Percentiles rank a stretch among this genome's conserved stretches.
These are phyloP conservation scores for Anolis sagrei DNA, from an alignment of 2,113 vertebrate genomes.

Conservation along the genomic window DNA sequence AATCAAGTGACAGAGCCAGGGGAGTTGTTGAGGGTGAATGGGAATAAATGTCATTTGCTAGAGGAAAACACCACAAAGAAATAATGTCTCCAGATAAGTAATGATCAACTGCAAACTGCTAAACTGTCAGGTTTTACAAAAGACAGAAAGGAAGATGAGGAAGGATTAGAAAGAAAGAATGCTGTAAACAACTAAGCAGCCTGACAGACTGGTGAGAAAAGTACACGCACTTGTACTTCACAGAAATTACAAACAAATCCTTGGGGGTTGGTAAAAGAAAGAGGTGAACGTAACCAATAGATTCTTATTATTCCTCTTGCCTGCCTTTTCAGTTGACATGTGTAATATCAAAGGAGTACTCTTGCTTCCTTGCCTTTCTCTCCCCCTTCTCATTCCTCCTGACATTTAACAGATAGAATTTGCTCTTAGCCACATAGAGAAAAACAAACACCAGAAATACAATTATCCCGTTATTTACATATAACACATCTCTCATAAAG, in stretches of 20 bases:
- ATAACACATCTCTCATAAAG: slow-evolving; percentile 2
- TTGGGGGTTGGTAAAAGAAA: slow-evolving; percentile 44
- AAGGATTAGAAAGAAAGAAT: slow-evolving; percentile 58
- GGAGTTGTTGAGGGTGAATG: background rate
- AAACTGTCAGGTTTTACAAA: slow-evolving; percentile 58
- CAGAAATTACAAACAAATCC: slow-evolving; percentile 62
- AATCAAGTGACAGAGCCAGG: slow-evolving; percentile 15
- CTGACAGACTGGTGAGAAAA: slow-evolving; percentile 57
- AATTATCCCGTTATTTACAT: slow-evolving; percentile 28
- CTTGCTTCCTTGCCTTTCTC: background rate
- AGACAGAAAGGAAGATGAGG: slow-evolving; percentile 32
- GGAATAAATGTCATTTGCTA: slow-evolving; percentile 39
- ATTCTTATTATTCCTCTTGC: slow-evolving; percentile 16
- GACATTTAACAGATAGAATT: slow-evolving; percentile 50
- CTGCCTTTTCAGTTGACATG: slow-evolving; percentile 33
- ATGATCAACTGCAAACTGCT: slow-evolving; percentile 52
- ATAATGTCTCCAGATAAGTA: slow-evolving; percentile 52
- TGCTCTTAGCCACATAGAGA: slow-evolving; percentile 16
- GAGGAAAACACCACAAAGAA: slow-evolving; percentile 47
- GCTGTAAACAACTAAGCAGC: slow-evolving; percentile 32
- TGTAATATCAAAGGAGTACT: slow-evolving; percentile 23
- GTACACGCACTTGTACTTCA: fast-evolving
- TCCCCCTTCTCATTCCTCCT: background rate
- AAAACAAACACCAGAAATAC: slow-evolving; percentile 17
- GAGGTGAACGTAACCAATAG: slow-evolving; percentile 43